Evolutionary conservation across 2,113 vertebrate species (phyloP), one percentile per base, ranked within the genome.

Genomic region (Agelaius tricolor): DNA sequence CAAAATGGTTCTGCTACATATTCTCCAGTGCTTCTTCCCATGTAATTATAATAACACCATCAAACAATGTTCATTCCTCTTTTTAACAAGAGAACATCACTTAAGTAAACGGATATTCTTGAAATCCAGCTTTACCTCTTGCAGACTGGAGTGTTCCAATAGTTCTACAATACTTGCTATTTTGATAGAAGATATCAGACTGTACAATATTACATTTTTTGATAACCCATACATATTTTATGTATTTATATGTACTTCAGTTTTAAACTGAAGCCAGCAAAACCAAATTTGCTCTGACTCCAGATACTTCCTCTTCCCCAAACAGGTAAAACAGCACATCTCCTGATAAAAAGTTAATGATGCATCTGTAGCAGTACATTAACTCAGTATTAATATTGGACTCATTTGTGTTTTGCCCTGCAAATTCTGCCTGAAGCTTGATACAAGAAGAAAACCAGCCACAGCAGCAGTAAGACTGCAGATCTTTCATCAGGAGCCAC

Each of bases 311-410:
- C 27, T 67, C 43, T 46, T 88, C 57, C 59, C 57, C 9, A 19
- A 71, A 81, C 10, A 78, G 22, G 76, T 71, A 71, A 67, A 86
- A 63, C 12, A 89, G 73, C 31, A 61, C 15, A 78, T 75, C n/a
- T 91, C 47, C 66, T 68, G 82, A 89, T 61, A 57, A 95, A 84
- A 94, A 92, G 49, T 75, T 84, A 80, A 95, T 68, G 71, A 79
- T 8, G 30, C 31, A 49, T 72, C 52, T 78, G 65, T 44, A 75
- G n/a, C 44, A 81, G 61, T 65, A 65, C 10, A 61, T 81, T 87
- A 28, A 46, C 73, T 58, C 52, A 49, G 39, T 31, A 67, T 35
- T 63, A 93, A 59, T 43, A 47, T 5, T 43, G 58, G 51, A 46
- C 35, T 54, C 23, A 27, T 89, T 68, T 30, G 8, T 63, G 46